phyloP scores from a whole-genome alignment of 2,113 vertebrate species.

The Gavialis gangeticus region DNA sequence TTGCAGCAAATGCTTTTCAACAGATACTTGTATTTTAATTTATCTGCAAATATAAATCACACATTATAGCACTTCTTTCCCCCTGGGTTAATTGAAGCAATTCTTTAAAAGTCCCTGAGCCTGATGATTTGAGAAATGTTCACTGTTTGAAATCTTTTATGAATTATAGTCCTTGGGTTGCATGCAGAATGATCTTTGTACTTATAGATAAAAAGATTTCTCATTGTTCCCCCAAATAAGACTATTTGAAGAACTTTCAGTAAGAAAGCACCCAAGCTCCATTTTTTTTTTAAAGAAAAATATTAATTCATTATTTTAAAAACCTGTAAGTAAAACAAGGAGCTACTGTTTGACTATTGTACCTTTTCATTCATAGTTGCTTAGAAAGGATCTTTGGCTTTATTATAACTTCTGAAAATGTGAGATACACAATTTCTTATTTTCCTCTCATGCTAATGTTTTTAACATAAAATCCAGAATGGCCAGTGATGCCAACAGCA shows the following conservation, averaged over 20 bases:
- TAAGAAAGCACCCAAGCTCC: slow-evolving; percentile 42
- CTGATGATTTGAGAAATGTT: slow-evolving; percentile 71
- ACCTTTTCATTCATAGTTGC: slow-evolving; percentile 32
- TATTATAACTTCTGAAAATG: slow-evolving; percentile 28
- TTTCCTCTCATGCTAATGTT: slow-evolving; percentile 24
- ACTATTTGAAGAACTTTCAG: slow-evolving; percentile 43
- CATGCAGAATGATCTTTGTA: slow-evolving; percentile 28
- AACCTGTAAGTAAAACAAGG: neutral
- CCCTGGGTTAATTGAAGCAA: slow-evolving; percentile 79
- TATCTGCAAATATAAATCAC: slow-evolving; percentile 83
- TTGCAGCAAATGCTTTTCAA: slow-evolving; percentile 68
- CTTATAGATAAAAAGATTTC: slow-evolving; percentile 52
- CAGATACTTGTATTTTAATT: slow-evolving; percentile 78
- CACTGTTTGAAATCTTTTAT: slow-evolving; percentile 65
- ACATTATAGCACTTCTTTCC: slow-evolving; percentile 67
- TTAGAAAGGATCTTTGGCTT: slow-evolving; percentile 47
- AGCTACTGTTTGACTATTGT: neutral
- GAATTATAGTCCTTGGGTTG: slow-evolving; percentile 67
- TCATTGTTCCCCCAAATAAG: slow-evolving; percentile 40
- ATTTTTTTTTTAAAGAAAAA: slow-evolving; percentile 42
- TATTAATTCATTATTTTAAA: slow-evolving; percentile 53
- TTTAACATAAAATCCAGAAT: slow-evolving; percentile 10
- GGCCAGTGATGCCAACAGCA: slow-evolving; percentile 31
- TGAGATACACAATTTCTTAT: slow-evolving; percentile 30
- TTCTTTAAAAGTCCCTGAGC: slow-evolving; percentile 77